Percentiles rank a stretch among this genome's conserved stretches.
Evolutionary conservation across 2,797 vertebrate species (phyloP).

Genomic region (Acridotheres tristis): DNA sequence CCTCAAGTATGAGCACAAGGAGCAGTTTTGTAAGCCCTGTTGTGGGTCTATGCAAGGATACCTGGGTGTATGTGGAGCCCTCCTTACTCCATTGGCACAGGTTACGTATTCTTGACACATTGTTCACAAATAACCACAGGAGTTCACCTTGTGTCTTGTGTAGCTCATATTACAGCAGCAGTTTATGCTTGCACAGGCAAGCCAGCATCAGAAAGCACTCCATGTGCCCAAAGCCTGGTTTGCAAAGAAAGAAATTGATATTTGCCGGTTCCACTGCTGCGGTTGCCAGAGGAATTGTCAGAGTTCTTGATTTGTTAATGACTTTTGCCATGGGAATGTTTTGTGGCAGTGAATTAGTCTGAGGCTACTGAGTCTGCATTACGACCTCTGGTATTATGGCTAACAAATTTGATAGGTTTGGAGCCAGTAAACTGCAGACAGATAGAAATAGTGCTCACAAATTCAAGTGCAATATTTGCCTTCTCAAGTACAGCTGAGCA

Average conservation of each 20-base stretch:
- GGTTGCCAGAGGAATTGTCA: not conserved
- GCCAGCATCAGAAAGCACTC: not conserved
- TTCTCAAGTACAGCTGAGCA: not conserved
- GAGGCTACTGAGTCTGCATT: not conserved
- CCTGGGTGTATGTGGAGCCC: not conserved
- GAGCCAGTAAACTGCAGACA: not conserved
- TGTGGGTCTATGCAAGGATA: not conserved
- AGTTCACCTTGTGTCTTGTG: not conserved
- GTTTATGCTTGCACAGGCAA: not conserved
- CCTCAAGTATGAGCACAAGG: not conserved
- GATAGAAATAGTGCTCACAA: not conserved
- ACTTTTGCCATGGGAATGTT: not conserved
- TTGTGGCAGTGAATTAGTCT: not conserved
- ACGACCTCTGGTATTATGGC: not conserved
- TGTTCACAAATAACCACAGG: not conserved
- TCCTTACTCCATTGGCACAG: not conserved
- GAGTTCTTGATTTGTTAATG: not conserved
- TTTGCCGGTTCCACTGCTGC: not conserved
- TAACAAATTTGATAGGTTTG: not conserved
- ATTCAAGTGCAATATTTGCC: not conserved
- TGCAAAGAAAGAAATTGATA: not conserved
- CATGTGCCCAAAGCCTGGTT: not conserved
- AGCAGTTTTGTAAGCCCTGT: not conserved
- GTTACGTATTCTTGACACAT: not conserved
- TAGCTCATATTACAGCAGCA: not conserved